These are phyloP conservation scores for Lutjanus argentimaculatus DNA, from an alignment of 2,797 vertebrate species.

Conservation along the genomic window DNA sequence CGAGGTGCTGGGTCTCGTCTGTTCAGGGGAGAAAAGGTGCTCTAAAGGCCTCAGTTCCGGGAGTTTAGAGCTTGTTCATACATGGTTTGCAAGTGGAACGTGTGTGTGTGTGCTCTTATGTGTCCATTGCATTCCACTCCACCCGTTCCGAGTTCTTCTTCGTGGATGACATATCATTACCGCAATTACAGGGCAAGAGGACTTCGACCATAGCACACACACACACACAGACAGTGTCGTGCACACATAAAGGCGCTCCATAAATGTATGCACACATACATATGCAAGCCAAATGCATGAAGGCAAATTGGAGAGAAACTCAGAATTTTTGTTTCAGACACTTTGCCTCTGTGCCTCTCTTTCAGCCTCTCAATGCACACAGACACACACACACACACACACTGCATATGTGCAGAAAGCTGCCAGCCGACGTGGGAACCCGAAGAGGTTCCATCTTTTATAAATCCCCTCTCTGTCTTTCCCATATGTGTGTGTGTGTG, in stretches of 20 bases:
- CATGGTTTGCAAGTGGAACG: conserved; percentile 52
- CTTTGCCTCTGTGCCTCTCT: conserved; percentile 29
- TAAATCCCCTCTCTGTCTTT: conserved; percentile 78
- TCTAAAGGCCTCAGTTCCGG: conserved; percentile 41
- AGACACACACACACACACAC: conserved; percentile 2
- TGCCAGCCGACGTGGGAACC: conserved; percentile 74
- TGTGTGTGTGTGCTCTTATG: conserved; percentile 46
- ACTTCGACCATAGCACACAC: conserved; percentile 51
- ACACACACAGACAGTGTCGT: conserved; percentile 8
- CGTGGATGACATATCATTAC: conserved; percentile 83
- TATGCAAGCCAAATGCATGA: conserved; percentile 43
- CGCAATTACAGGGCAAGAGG: conserved; percentile 80
- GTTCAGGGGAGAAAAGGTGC: conserved; percentile 4
- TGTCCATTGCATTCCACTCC: conserved; percentile 77
- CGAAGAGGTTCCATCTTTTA: conserved; percentile 75
- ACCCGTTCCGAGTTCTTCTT: conserved; percentile 73
- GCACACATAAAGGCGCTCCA: conserved; percentile 32
- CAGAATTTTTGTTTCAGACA: conserved; percentile 48
- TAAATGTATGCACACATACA: conserved; percentile 28
- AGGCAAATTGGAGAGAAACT: conserved; percentile 34
- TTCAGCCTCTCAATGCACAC: conserved; percentile 19
- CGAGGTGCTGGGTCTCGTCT: conserved; percentile 34
- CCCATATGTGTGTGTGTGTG: conserved; percentile 48
- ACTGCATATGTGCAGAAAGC: conserved; percentile 73
- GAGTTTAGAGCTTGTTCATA: conserved; percentile 71